These are phyloP conservation scores for Chelonia mydas DNA, from an alignment of 2,797 vertebrate species.

Conservation along the genomic window DNA sequence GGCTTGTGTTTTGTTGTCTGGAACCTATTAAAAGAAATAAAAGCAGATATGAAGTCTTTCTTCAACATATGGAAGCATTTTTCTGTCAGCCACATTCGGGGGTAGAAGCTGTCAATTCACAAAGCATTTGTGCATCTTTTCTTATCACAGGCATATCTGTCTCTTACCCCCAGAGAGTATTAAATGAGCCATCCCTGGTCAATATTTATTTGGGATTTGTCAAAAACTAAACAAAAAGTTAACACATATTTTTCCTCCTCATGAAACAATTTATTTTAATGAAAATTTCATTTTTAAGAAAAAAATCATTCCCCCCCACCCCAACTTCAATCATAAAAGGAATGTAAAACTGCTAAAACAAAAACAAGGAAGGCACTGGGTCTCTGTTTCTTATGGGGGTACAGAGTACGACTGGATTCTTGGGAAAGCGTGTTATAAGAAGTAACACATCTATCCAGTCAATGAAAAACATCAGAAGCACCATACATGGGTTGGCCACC, in stretches of 20 bases:
- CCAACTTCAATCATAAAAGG: neutral
- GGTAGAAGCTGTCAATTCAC: neutral
- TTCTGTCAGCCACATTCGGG: constrained; percentile 54
- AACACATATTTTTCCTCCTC: neutral
- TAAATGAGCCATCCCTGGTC: constrained; percentile 23
- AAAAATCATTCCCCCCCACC: neutral
- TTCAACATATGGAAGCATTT: constrained; percentile 61
- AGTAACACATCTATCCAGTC: neutral
- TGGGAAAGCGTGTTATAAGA: neutral
- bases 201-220: neutral
- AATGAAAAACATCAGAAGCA: neutral
- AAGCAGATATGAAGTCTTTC: constrained; percentile 52
- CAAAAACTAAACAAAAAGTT: neutral
- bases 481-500: too few species aligned
- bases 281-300: neutral
- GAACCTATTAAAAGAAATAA: constrained; percentile 66
- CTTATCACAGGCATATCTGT: constrained; percentile 49
- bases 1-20: constrained; percentile 41
- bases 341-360: neutral
- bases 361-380: neutral
- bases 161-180: constrained; percentile 43
- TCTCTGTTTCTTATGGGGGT: neutral
- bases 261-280: neutral
- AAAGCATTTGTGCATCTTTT: constrained; percentile 47
- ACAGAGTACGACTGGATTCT: neutral